Percentiles rank a stretch among this genome's conserved stretches.
Conservation (phyloP, 2,113 vertebrate species). For the Eclectus roratus region DNA sequence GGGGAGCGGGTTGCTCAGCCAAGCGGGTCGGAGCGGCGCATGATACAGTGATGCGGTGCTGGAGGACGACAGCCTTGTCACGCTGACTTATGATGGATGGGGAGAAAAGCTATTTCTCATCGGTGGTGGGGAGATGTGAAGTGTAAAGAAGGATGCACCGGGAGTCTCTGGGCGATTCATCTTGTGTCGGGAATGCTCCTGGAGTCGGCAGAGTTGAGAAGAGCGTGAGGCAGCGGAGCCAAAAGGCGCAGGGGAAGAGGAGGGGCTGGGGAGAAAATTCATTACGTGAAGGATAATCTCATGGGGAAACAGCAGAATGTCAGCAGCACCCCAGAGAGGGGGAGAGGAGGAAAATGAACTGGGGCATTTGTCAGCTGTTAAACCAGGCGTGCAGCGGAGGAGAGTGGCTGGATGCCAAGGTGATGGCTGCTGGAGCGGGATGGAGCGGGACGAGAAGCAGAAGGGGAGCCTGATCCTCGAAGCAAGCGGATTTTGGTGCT, state of each 20-base stretch:
- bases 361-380: conserved; percentile 67
- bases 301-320: conserved; percentile 69
- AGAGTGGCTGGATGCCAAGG: not conserved
- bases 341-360: not conserved
- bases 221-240: not conserved
- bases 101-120: conserved; percentile 73
- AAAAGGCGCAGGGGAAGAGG: not conserved
- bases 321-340: conserved; percentile 38
- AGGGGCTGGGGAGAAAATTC: conserved; percentile 35
- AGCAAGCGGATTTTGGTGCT: not conserved
- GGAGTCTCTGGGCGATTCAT: conserved; percentile 67
- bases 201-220: not conserved
- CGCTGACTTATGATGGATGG: conserved; percentile 76
- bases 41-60: conserved; percentile 4
- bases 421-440: not conserved
- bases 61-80: conserved; percentile 69
- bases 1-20: conserved; percentile 5
- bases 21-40: conserved; percentile 1
- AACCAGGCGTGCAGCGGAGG: conserved; percentile 49
- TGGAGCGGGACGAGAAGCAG: not conserved
- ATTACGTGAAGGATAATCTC: conserved; percentile 72
- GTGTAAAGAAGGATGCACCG: conserved; percentile 73
- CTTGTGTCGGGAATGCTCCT: conserved; percentile 48
- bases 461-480: rapidly evolving
- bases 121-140: conserved; percentile 54